phyloP scores from a whole-genome alignment of 2,797 vertebrate genomes.

The Catamblyrhynchus diadema region DNA sequence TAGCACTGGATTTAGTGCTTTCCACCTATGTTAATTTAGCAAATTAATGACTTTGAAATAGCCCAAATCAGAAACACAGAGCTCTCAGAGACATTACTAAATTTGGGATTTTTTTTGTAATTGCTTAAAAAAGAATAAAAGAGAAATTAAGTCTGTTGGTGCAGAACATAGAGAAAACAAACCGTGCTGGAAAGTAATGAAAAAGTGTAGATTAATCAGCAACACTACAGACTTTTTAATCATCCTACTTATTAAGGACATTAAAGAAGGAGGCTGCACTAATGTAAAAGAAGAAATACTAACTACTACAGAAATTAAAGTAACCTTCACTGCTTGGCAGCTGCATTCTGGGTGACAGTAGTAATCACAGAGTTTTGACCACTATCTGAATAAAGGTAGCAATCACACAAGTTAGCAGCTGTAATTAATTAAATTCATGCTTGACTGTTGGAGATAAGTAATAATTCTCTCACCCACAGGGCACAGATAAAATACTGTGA shows the following conservation, averaged over 20 bases:
- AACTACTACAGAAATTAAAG: neutral
- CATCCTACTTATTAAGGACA: neutral
- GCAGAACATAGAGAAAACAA: slow-evolving; percentile 27
- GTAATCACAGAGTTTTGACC: neutral
- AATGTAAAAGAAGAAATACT: neutral
- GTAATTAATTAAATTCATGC: neutral
- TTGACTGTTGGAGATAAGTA: neutral
- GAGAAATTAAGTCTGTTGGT: slow-evolving; percentile 29
- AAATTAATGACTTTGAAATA: slow-evolving; percentile 60
- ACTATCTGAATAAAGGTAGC: neutral
- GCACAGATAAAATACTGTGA: neutral
- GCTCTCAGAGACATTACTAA: slow-evolving; percentile 26
- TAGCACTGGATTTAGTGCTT: slow-evolving; percentile 47
- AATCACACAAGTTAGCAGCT: neutral
- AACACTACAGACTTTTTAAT: neutral
- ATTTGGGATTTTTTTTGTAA: slow-evolving; percentile 6
- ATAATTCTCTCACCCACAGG: neutral
- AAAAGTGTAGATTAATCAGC: slow-evolving; percentile 18
- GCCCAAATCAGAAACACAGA: slow-evolving; percentile 38
- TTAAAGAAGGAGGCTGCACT: neutral
- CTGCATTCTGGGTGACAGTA: neutral
- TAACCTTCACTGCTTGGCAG: neutral
- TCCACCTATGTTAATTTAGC: slow-evolving; percentile 50
- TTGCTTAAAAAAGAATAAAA: neutral
- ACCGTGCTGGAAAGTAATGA: slow-evolving; percentile 33